Evolutionary conservation across 2,113 vertebrate genomes (phyloP).

Genomic region (Diadophis punctatus): DNA sequence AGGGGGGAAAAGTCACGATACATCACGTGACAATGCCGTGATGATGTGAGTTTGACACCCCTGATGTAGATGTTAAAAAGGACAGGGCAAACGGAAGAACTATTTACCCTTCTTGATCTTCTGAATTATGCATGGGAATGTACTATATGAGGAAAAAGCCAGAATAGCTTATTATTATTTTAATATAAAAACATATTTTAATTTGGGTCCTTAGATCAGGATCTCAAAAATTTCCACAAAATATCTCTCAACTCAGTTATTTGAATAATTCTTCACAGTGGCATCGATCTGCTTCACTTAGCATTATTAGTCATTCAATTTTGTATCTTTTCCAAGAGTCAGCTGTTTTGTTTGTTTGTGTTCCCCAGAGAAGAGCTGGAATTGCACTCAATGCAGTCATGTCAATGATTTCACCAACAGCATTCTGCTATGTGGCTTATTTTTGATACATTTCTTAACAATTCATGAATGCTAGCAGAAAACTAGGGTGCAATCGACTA

Average conservation of each 20-base stretch:
- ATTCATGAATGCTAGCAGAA: not conserved
- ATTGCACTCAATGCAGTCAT: not conserved
- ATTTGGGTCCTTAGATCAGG: not conserved
- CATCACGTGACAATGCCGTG: fast-evolving
- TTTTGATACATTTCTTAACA: not conserved
- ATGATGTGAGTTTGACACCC: too few relatives aligned
- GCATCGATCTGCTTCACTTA: not conserved
- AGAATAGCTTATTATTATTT: not conserved
- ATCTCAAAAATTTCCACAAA: not conserved
- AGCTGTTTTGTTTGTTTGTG: not conserved
- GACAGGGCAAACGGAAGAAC: not conserved
- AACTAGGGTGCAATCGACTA: not conserved
- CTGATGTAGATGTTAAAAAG: not conserved
- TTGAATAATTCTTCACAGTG: not conserved
- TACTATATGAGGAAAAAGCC: not conserved
- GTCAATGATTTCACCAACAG: not conserved
- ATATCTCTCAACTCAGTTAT: not conserved
- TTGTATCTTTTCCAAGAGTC: not conserved
- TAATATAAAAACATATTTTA: not conserved
- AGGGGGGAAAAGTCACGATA: too few relatives aligned
- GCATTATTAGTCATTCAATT: not conserved
- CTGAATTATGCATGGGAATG: not conserved
- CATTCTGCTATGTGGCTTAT: not conserved
- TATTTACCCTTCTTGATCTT: not conserved
- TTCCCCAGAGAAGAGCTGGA: not conserved